A percentile compares a stretch with the other conserved stretches of the same genome.
These are phyloP conservation scores for Paralichthys olivaceus DNA, from an alignment of 2,113 vertebrate genomes.

Conservation along the genomic window DNA sequence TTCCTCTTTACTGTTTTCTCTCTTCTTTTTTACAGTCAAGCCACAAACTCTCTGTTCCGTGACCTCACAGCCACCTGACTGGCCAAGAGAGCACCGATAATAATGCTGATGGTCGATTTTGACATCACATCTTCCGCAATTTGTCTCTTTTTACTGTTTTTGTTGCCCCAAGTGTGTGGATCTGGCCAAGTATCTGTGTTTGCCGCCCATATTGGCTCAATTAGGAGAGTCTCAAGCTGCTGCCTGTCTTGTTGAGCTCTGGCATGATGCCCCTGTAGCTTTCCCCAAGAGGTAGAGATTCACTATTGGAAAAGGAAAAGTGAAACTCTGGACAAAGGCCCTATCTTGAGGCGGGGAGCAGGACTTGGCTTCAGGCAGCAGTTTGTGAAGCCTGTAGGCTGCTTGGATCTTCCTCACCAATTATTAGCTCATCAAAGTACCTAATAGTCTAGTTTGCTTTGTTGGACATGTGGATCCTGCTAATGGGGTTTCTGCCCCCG, in stretches of 20 bases:
- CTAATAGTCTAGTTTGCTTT: constrained; percentile 10
- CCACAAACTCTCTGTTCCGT: constrained; percentile 24
- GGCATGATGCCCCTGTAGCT: constrained; percentile 33
- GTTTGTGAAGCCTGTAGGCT: constrained; percentile 31
- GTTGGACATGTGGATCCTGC: constrained; percentile 49
- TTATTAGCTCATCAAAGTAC: neutral
- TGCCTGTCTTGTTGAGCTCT: constrained; percentile 17
- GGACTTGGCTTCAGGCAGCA: constrained; percentile 37
- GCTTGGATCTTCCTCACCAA: neutral
- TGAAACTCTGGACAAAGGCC: constrained; percentile 41
- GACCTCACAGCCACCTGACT: constrained; percentile 23
- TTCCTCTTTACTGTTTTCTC: constrained; percentile 46
- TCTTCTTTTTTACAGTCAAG: constrained; percentile 51
- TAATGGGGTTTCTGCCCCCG: constrained; percentile 6
- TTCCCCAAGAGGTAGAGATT: constrained; percentile 10
- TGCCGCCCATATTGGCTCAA: constrained; percentile 27
- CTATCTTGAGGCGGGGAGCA: constrained; percentile 27
- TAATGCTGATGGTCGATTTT: neutral
- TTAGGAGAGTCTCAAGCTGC: constrained; percentile 7
- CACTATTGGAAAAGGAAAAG: constrained; percentile 26
- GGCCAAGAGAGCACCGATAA: neutral
- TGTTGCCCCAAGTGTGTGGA: constrained; percentile 5
- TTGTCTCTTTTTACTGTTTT: neutral
- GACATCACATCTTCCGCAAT: neutral
- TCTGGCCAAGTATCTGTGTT: constrained; percentile 21